phyloP scores from a whole-genome alignment of 2,797 vertebrate genomes.

The Geotrypetes seraphini region DNA sequence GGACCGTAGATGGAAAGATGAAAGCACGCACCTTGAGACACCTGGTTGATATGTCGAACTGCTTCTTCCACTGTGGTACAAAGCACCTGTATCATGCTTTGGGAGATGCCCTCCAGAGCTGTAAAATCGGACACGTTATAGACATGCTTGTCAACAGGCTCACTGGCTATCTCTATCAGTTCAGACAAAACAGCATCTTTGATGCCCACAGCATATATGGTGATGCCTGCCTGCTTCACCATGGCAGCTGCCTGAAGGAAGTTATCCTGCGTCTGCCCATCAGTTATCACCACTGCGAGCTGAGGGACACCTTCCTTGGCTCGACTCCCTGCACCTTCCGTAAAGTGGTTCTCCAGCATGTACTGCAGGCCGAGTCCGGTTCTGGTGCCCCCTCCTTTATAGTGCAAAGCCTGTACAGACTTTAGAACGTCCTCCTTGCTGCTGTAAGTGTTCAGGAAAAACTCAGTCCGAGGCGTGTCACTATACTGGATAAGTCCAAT shows the following conservation, averaged over 20 bases:
- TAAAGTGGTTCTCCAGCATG: constrained; percentile 55
- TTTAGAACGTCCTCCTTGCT: constrained; percentile 36
- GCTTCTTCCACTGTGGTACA: constrained; percentile 57
- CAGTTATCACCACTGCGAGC: constrained; percentile 58
- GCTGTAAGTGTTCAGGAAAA: constrained; percentile 47
- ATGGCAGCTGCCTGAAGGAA: constrained; percentile 30
- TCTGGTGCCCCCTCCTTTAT: constrained; percentile 48
- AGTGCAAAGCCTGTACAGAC: constrained; percentile 42
- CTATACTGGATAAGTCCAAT: constrained; percentile 67
- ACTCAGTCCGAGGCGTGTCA: constrained; percentile 42
- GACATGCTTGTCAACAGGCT: constrained; percentile 47
- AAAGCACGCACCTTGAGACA: constrained; percentile 46
- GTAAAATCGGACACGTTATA: constrained; percentile 52
- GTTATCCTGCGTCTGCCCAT: constrained; percentile 53
- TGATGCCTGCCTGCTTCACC: constrained; percentile 46
- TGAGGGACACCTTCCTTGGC: constrained; percentile 43
- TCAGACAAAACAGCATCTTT: constrained; percentile 49
- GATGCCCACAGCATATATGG: constrained; percentile 58
- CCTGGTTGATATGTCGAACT: constrained; percentile 28
- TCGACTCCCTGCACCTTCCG: constrained; percentile 40
- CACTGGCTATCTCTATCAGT: constrained; percentile 52
- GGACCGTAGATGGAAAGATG: neutral
- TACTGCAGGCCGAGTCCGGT: constrained; percentile 52
- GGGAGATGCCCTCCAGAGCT: constrained; percentile 51
- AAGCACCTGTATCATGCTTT: constrained; percentile 51